A percentile compares a stretch with the other conserved stretches of the same genome.
phyloP scores from a whole-genome alignment of 2,797 vertebrate species.

The Platyrinchus mystaceus region DNA sequence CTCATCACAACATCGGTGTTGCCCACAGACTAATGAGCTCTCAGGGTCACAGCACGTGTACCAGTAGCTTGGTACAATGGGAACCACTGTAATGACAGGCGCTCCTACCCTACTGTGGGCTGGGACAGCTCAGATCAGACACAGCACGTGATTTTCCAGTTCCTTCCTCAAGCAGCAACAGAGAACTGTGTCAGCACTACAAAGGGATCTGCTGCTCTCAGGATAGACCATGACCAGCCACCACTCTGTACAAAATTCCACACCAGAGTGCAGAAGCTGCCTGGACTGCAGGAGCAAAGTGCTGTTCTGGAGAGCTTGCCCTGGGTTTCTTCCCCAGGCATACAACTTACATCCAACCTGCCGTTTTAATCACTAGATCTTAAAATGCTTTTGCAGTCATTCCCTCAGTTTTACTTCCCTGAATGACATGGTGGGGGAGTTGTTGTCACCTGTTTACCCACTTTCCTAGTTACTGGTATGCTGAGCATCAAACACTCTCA shows the following conservation, averaged over 20 bases:
- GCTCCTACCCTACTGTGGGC: accelerated
- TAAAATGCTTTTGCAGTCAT: background rate
- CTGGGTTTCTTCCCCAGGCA: accelerated
- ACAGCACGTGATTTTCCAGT: background rate
- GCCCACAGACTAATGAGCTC: background rate
- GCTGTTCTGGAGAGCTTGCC: background rate
- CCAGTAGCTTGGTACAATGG: accelerated
- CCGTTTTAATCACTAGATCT: background rate
- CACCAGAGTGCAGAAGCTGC: accelerated
- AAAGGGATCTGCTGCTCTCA: accelerated
- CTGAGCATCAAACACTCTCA: background rate
- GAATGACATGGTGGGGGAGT: accelerated
- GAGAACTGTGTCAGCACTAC: background rate
- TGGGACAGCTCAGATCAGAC: background rate
- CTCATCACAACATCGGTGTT: background rate
- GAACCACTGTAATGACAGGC: accelerated
- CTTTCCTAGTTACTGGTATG: background rate
- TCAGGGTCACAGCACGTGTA: too few species aligned
- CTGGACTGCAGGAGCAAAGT: background rate
- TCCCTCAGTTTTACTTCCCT: background rate
- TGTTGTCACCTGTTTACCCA: background rate
- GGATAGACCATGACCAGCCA: accelerated
- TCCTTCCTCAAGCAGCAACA: background rate
- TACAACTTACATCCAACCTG: accelerated
- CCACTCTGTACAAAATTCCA: accelerated